phyloP scores from a whole-genome alignment of 2,888 invertebrate genomes.

The Fragum whitleyi region DNA sequence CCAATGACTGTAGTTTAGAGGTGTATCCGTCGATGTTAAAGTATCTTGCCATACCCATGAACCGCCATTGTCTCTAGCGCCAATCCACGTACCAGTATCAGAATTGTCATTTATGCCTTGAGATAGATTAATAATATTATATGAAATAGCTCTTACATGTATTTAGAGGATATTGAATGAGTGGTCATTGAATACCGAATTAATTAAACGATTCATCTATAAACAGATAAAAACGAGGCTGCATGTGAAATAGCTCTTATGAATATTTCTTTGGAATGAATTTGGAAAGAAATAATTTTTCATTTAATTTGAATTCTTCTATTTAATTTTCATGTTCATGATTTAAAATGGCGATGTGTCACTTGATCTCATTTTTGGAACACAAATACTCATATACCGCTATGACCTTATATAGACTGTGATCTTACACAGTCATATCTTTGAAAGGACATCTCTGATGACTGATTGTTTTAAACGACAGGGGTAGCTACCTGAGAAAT shows the following conservation, averaged over 20 bases:
- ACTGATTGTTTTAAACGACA: too few relatives aligned
- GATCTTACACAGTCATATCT: too few relatives aligned
- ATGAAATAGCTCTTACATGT: neutral
- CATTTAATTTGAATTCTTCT: neutral
- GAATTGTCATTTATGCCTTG: constrained; percentile 1
- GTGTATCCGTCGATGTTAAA: neutral
- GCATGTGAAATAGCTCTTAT: too few relatives aligned
- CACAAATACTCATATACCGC: too few relatives aligned
- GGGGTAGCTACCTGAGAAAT: too few relatives aligned
- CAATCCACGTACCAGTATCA: constrained; percentile 16
- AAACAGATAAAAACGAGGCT: neutral
- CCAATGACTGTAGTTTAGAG: neutral
- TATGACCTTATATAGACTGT: too few relatives aligned
- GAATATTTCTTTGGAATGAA: neutral
- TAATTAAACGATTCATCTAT: too few relatives aligned
- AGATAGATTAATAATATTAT: neutral
- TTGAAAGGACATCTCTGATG: neutral
- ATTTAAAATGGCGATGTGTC: neutral
- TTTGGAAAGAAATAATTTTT: neutral
- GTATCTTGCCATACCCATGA: constrained; percentile 9
- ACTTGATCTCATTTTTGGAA: too few relatives aligned
- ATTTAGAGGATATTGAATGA: too few relatives aligned
- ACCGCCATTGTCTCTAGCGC: neutral
- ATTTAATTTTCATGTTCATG: neutral
- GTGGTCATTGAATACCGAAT: too few relatives aligned